Evolutionary conservation across 1,140 invertebrate species (phyloP).

Genomic region (Pentalonia nigronervosa): DNA sequence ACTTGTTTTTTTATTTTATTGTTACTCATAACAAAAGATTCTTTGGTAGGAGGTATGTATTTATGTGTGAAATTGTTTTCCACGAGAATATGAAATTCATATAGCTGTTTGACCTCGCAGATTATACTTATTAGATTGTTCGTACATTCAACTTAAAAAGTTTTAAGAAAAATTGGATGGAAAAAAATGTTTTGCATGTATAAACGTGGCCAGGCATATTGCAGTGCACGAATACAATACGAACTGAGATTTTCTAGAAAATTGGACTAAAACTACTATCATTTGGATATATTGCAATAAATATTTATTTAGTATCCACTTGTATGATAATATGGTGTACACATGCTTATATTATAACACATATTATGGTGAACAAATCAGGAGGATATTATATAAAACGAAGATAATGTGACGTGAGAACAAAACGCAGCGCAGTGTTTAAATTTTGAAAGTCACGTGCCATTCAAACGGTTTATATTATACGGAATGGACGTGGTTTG

Average conservation of each 20-base stretch:
- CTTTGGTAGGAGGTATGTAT: no score
- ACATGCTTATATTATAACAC: neutral
- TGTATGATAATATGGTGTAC: neutral
- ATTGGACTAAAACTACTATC: neutral
- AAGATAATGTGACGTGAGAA: neutral
- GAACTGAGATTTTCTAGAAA: neutral
- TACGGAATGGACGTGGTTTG: neutral
- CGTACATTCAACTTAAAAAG: no score
- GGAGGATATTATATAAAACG: neutral
- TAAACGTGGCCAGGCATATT: no score
- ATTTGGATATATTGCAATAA: neutral
- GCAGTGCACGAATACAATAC: neutral
- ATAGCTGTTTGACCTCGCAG: no score
- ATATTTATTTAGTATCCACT: neutral
- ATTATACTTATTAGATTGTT: no score
- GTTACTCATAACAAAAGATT: no score
- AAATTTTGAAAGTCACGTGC: slow-evolving; percentile 9
- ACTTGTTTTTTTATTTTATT: no score
- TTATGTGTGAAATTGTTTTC: no score
- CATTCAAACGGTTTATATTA: slow-evolving; percentile 26
- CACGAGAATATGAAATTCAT: no score
- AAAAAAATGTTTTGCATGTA: no score
- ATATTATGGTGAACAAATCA: neutral
- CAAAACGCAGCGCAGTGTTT: neutral
- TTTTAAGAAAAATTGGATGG: no score